Percentiles rank a stretch among this genome's conserved stretches.
Conservation (phyloP, 2,888 invertebrate species). For the Mamestra brassicae region DNA sequence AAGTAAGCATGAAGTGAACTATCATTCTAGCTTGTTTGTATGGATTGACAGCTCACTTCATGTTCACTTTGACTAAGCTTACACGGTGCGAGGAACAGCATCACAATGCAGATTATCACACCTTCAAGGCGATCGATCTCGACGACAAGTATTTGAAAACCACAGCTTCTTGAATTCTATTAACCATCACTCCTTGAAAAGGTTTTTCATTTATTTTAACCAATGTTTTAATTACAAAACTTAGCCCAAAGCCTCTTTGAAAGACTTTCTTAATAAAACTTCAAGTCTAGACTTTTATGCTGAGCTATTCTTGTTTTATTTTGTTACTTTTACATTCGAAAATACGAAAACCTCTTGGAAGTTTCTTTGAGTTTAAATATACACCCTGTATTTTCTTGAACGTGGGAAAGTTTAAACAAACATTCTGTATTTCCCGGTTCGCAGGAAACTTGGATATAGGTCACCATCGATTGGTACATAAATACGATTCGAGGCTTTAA, state of each 20-base stretch:
- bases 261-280: slow-evolving; percentile 13
- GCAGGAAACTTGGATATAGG: slow-evolving; percentile 22
- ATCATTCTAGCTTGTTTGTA: no score
- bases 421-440: background rate
- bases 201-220: background rate
- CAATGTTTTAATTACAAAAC: slow-evolving; percentile 25
- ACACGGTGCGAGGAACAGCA: no score
- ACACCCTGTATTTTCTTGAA: background rate
- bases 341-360: background rate
- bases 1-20: no score
- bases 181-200: background rate
- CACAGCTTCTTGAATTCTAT: background rate
- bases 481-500: slow-evolving; percentile 26
- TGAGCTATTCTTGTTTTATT: slow-evolving; percentile 12
- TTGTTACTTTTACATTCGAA: background rate
- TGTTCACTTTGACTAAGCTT: no score
- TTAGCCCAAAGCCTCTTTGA: background rate
- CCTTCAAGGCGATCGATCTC: no score
- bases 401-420: slow-evolving; percentile 6
- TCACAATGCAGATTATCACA: no score
- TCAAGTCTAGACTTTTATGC: slow-evolving; percentile 16
- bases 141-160: no score
- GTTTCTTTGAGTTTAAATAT: slow-evolving; percentile 11
- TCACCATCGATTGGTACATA: slow-evolving; percentile 47
- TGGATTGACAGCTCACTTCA: no score